A percentile compares a stretch with the other conserved stretches of the same genome.
Evolutionary conservation across 2,888 invertebrate genomes (phyloP).

Genomic region (Metallyticus violacea): DNA sequence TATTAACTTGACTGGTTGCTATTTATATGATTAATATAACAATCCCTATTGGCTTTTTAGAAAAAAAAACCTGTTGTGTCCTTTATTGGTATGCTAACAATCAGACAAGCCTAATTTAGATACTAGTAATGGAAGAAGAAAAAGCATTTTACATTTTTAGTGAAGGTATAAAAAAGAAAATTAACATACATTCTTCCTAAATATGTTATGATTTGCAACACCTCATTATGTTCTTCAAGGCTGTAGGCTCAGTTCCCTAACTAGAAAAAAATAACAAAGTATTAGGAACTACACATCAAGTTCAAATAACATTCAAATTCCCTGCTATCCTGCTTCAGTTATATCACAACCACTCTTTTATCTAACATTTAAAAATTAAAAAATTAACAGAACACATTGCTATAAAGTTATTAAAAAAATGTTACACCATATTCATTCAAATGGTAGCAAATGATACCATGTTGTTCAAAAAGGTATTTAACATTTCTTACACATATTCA

Average conservation of each 20-base stretch:
- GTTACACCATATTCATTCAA: neutral
- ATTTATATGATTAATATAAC: no score
- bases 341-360: neutral
- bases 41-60: no score
- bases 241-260: neutral
- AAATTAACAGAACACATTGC: neutral
- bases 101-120: no score
- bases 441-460: neutral
- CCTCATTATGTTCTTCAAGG: neutral
- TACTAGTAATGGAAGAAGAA: no score
- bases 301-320: no score
- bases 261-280: neutral
- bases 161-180: no score
- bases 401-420: neutral
- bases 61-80: no score
- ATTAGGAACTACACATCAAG: neutral
- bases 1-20: no score
- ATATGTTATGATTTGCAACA: neutral
- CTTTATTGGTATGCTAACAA: no score
- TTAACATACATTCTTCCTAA: no score
- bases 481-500: neutral
- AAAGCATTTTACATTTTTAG: no score
- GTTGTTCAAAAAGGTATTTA: neutral
- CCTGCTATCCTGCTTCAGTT: neutral
- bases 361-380: neutral